Percentiles rank a stretch among this genome's conserved stretches.
Evolutionary conservation across 2,888 invertebrate genomes (phyloP).

Genomic region (Leucophenga maculata): DNA sequence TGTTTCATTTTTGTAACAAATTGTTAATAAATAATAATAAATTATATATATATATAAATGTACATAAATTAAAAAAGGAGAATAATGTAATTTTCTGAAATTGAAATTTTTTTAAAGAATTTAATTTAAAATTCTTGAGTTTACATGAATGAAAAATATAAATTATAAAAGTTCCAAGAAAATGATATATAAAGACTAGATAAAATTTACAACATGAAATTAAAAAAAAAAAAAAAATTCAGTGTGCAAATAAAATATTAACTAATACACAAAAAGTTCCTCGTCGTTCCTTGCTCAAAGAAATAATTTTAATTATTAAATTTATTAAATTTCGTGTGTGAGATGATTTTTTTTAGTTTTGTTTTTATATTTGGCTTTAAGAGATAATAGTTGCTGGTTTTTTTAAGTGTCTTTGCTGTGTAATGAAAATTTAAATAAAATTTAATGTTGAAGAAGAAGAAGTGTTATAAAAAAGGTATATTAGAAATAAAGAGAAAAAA

Average conservation of each 20-base stretch:
- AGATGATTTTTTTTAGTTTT: not conserved
- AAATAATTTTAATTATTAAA: not conserved
- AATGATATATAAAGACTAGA: slow-evolving; percentile 4
- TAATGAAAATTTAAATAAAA: not conserved
- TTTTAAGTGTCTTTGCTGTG: not conserved
- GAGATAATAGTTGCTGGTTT: not conserved
- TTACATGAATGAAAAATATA: too few relatives aligned
- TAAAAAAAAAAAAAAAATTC: slow-evolving; percentile 15
- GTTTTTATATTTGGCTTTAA: slow-evolving; percentile 7
- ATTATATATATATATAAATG: too few relatives aligned
- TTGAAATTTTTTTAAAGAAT: too few relatives aligned
- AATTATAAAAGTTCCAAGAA: too few relatives aligned
- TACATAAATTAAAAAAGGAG: too few relatives aligned
- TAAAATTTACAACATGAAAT: not conserved
- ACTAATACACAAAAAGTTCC: slow-evolving; percentile 21
- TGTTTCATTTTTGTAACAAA: too few relatives aligned
- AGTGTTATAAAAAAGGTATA: slow-evolving; percentile 5
- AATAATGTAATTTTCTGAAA: too few relatives aligned
- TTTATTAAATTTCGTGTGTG: too few relatives aligned
- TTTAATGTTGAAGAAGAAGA: not conserved
- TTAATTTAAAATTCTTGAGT: too few relatives aligned
- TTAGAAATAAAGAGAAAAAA: slow-evolving; percentile 32
- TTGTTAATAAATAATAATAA: too few relatives aligned
- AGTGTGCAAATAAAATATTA: not conserved
- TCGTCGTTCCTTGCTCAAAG: not conserved